Conservation (phyloP, 2,888 invertebrate species). For the Pristionchus exspectatus region DNA sequence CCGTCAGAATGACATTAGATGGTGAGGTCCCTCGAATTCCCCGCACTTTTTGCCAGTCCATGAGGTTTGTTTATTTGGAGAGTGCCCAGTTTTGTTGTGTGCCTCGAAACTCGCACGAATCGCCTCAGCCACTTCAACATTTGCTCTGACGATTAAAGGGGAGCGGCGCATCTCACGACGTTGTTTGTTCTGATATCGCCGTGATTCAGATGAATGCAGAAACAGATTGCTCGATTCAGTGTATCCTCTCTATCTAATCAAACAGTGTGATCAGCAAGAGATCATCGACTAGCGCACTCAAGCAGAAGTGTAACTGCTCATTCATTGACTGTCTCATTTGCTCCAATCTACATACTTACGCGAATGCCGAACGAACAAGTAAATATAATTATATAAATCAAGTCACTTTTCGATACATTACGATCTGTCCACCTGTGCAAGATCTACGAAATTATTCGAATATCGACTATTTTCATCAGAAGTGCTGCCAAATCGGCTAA, state of each 20-base stretch:
- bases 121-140: neutral
- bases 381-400: too few species aligned
- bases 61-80: neutral
- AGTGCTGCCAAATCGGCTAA: too few species aligned
- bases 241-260: slow-evolving; percentile 28
- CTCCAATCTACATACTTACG: too few species aligned
- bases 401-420: too few species aligned
- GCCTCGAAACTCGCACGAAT: neutral
- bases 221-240: neutral
- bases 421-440: too few species aligned
- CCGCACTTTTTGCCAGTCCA: neutral
- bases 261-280: slow-evolving; percentile 55
- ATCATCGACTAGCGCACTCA: neutral
- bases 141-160: slow-evolving; percentile 3
- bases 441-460: neutral
- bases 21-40: neutral
- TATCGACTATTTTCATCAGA: too few species aligned
- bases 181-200: slow-evolving; percentile 49
- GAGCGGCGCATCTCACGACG: neutral
- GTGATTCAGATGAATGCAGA: neutral
- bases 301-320: neutral
- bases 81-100: neutral
- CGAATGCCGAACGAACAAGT: too few species aligned
- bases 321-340: neutral
- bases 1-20: too few species aligned